phyloP scores from a whole-genome alignment of 2,888 invertebrate genomes.

The Macroteleia sp. region DNA sequence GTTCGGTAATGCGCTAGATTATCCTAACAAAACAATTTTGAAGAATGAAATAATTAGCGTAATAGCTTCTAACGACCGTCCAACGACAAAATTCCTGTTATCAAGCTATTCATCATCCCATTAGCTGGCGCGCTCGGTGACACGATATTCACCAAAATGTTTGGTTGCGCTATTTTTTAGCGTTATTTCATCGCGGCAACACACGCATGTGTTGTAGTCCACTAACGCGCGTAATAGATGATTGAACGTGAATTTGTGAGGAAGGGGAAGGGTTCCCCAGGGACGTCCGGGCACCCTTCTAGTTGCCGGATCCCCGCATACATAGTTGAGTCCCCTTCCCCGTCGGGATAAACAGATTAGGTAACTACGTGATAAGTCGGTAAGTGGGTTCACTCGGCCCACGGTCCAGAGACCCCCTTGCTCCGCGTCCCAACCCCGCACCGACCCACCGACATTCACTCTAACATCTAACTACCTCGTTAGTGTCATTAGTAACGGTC shows the following conservation, averaged over 20 bases:
- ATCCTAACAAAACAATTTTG: constrained; percentile 31
- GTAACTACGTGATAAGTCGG: constrained; percentile 84
- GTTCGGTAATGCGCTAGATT: constrained; percentile 23
- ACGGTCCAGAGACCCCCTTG: constrained; percentile 71
- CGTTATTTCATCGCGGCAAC: constrained; percentile 35
- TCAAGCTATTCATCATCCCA: constrained; percentile 16
- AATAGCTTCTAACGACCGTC: not conserved
- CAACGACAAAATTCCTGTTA: constrained; percentile 12
- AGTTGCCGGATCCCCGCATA: constrained; percentile 65
- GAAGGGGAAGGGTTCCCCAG: constrained; percentile 72
- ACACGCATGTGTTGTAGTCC: constrained; percentile 25
- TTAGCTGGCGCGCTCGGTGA: not conserved
- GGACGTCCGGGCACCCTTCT: constrained; percentile 80
- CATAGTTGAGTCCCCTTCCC: constrained; percentile 65
- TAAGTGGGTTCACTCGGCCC: constrained; percentile 83
- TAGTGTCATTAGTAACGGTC: constrained; percentile 83
- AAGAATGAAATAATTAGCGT: constrained; percentile 30
- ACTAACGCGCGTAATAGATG: constrained; percentile 68
- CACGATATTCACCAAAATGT: constrained; percentile 9
- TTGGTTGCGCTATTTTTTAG: constrained; percentile 18
- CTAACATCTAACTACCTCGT: constrained; percentile 83
- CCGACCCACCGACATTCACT: constrained; percentile 78
- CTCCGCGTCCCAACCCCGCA: constrained; percentile 54
- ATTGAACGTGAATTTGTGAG: constrained; percentile 69
- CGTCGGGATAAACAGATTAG: constrained; percentile 84